These are phyloP conservation scores for Isurus oxyrinchus DNA, from an alignment of 2,113 vertebrate species.

Conservation along the genomic window DNA sequence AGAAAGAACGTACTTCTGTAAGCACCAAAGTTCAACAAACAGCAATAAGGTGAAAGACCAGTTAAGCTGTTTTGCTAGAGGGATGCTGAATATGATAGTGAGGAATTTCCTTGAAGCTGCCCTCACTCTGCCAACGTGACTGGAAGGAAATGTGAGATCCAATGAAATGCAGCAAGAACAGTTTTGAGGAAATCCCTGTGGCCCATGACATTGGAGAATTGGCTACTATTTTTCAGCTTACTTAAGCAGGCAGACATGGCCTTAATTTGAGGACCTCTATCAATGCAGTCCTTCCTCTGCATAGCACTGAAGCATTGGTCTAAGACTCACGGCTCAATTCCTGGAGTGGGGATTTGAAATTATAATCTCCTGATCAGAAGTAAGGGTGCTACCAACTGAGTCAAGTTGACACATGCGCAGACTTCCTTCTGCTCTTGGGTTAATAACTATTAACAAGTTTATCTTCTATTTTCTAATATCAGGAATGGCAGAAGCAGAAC, in stretches of 20 bases:
- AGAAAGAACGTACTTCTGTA: not conserved
- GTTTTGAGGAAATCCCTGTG: too few species aligned
- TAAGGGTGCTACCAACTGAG: not conserved
- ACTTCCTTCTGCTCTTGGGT: not conserved
- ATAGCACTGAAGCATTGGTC: not conserved
- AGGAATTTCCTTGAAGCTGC: too few species aligned
- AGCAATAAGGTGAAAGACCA: too few species aligned
- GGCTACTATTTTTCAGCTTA: not conserved
- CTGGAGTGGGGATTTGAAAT: not conserved
- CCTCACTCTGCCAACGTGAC: too few species aligned
- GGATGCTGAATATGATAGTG: too few species aligned
- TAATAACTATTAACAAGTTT: not conserved
- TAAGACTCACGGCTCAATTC: not conserved
- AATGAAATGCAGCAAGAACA: too few species aligned
- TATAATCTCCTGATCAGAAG: not conserved
- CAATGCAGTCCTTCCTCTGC: not conserved
- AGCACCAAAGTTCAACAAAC: too few species aligned
- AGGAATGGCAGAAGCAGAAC: not conserved
- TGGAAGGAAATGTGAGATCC: too few species aligned
- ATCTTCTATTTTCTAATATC: not conserved
- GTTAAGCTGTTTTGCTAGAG: too few species aligned
- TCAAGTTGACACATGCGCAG: not conserved
- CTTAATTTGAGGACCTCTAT: not conserved
- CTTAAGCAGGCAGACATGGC: not conserved
- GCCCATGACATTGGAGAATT: not conserved